These are phyloP conservation scores for Cynodonichthys magdalenae DNA, from an alignment of 2,797 vertebrate species.

Conservation along the genomic window DNA sequence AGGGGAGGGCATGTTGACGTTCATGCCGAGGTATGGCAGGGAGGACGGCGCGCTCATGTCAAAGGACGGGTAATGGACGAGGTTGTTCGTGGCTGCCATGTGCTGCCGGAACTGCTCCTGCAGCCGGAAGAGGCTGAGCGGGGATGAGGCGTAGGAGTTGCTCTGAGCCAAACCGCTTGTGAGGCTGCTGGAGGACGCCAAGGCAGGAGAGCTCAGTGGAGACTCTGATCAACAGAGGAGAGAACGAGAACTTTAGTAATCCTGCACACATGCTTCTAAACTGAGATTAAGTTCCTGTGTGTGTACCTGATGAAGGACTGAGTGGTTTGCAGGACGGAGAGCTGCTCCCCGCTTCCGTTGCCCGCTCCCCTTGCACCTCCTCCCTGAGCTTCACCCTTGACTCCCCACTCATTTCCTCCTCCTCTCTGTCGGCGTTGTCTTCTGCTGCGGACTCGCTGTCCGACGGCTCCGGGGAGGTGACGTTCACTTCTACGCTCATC, in stretches of 20 bases:
- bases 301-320: slow-evolving; percentile 91
- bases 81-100: slow-evolving; percentile 98
- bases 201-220: slow-evolving; percentile 79
- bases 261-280: not conserved
- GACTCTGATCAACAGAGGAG: slow-evolving; percentile 82
- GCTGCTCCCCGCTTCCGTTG: slow-evolving; percentile 76
- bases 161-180: slow-evolving; percentile 81
- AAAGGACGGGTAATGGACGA: slow-evolving; percentile 96
- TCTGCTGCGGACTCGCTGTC: slow-evolving; percentile 92
- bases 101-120: slow-evolving; percentile 99
- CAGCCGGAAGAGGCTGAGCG: slow-evolving; percentile 97
- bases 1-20: slow-evolving; percentile 92
- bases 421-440: slow-evolving; percentile 90
- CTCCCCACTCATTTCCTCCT: slow-evolving; percentile 85
- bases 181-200: slow-evolving; percentile 85
- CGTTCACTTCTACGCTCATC: slow-evolving; percentile 87
- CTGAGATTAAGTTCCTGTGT: not conserved
- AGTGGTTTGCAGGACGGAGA: slow-evolving; percentile 85
- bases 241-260: slow-evolving; percentile 15
- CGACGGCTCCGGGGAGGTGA: slow-evolving; percentile 93
- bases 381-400: slow-evolving; percentile 81
- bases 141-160: slow-evolving; percentile 96
- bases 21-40: slow-evolving; percentile 95
- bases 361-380: slow-evolving; percentile 80
- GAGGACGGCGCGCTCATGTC: slow-evolving; percentile 91